Evolutionary conservation across 2,113 vertebrate species (phyloP).

Genomic region (Illadopsis cleaveri): DNA sequence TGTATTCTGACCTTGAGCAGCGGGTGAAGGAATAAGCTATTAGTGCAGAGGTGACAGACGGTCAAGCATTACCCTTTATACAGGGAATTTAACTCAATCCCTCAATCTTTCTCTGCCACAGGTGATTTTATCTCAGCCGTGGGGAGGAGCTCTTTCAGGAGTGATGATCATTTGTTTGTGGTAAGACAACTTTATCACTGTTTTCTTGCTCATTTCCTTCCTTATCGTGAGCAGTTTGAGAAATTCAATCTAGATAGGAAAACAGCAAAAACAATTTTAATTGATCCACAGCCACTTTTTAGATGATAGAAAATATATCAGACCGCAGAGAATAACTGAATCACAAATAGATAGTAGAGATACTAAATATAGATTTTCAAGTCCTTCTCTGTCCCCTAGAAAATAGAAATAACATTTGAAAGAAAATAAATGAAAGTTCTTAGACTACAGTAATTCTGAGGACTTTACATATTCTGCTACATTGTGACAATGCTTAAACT

Average conservation of each 20-base stretch:
- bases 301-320: neutral
- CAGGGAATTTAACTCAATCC: neutral
- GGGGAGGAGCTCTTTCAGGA: neutral
- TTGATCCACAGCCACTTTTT: neutral
- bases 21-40: neutral
- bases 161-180: neutral
- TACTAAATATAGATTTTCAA: neutral
- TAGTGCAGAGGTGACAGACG: neutral
- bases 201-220: neutral
- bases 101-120: neutral
- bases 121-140: neutral
- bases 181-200: neutral
- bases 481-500: neutral
- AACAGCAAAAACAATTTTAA: neutral
- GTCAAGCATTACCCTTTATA: neutral
- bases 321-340: neutral
- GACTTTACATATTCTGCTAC: neutral
- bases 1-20: neutral
- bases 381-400: neutral
- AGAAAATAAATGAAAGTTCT: neutral
- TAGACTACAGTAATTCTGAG: neutral
- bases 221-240: neutral
- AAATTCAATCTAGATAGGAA: neutral
- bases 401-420: neutral
- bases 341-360: neutral